These are phyloP conservation scores for Pterophyllum scalare DNA, from an alignment of 2,113 vertebrate genomes.

Conservation along the genomic window DNA sequence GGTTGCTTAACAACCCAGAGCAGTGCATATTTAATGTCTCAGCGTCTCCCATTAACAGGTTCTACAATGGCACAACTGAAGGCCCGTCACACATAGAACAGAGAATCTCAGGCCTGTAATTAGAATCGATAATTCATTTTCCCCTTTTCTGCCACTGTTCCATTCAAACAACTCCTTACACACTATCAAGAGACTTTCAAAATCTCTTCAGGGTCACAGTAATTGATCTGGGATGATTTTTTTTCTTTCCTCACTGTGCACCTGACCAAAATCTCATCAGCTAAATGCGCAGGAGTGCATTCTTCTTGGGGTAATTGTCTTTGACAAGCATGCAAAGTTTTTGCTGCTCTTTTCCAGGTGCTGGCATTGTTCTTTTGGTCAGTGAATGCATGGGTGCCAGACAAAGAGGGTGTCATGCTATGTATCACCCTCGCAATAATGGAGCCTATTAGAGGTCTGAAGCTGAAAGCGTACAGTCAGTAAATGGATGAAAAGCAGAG, in stretches of 20 bases:
- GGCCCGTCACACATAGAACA: constrained; percentile 50
- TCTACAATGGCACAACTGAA: constrained; percentile 53
- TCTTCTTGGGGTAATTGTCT: constrained; percentile 72
- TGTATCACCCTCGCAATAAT: constrained; percentile 50
- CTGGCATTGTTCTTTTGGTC: constrained; percentile 48
- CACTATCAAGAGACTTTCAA: constrained; percentile 47
- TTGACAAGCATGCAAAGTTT: constrained; percentile 43
- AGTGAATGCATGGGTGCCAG: constrained; percentile 18
- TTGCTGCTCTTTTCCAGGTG: constrained; percentile 47
- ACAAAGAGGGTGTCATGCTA: constrained; percentile 42
- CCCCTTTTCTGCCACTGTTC: constrained; percentile 78
- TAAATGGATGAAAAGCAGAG: constrained; percentile 27
- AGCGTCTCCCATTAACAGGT: constrained; percentile 59
- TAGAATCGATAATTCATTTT: constrained; percentile 84
- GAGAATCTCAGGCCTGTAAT: constrained; percentile 71
- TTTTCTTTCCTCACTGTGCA: constrained; percentile 23
- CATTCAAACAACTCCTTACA: constrained; percentile 71
- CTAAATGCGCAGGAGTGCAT: constrained; percentile 61
- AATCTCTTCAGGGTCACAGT: constrained; percentile 71
- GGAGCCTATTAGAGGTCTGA: constrained; percentile 51
- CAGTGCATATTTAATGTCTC: constrained; percentile 42
- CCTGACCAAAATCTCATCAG: constrained; percentile 70
- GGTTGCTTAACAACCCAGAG: constrained; percentile 52
- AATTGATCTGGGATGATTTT: constrained; percentile 73
- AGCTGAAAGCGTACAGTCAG: constrained; percentile 26